Base-by-base conservation (phyloP, 2,888 invertebrate species). In the Smittia aterrima region DNA sequence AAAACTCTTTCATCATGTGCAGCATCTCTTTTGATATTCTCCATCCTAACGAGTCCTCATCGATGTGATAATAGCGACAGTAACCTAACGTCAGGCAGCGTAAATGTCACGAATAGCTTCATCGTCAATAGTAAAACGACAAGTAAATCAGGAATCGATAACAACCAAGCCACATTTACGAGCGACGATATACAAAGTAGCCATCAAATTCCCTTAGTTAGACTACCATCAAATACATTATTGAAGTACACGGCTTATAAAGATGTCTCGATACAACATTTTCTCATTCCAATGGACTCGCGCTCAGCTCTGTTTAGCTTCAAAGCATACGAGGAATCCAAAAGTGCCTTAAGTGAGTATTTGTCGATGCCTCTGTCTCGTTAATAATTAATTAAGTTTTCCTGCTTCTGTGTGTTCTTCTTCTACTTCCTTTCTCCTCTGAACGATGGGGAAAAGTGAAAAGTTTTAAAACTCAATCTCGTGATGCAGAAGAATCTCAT, bases 211-310 rank as follows among this genome's bases (percentile, higher is more conserved):
- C 78, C 82, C 6, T 77, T 81, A 32, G 81, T 84, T 3, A 81
- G 84, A 53, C 80, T 84, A 76, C 84, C 85, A 75, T 81, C 83
- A 72, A 85, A 85, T 76, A 80, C 83, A 11, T 79, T 86, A 41
- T 80, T 82, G 66, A 85, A 86, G 77, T 87, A 85, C 76, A 82
- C 83, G 66, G 84, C 86, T 18, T 88, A 87, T 78, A 86, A 86
- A 78, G 86, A 88, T 80, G 85, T 87, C 32, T 85, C 87, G 32
- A 84, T 88, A 75, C 80, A 87, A 71, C 87, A 87, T 79, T 87
- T 86, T 81, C 82, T 82, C 73, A 82, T 88, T 47, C 87, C 87
- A 22, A 80, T 83, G 54, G 85, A 85, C 78, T 81, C 85, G 0
- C 80, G 82, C 22, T 81, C 82, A 22, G 87, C 86, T 18, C 80